Evolutionary conservation across 2,113 vertebrate species (phyloP), one percentile per base, ranked within the genome.

Genomic region (Passer montanus): DNA sequence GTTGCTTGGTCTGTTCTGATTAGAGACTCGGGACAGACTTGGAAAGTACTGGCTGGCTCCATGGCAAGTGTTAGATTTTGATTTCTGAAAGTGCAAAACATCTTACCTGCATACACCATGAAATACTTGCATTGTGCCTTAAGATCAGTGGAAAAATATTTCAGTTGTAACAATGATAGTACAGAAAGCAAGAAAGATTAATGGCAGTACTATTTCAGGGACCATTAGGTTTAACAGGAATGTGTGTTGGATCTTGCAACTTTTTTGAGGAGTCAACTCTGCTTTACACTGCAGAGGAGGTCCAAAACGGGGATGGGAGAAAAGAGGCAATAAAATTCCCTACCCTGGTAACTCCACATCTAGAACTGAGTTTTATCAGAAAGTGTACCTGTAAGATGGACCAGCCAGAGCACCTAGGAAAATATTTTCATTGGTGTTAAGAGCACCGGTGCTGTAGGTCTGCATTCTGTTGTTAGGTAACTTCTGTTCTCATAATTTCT

Each of bases 21-120:
- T 37, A 28, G 63, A 56, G 41, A 41, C 41, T 41, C 6, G 74
- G 37, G 7, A 3, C 1, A 9, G 66, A 11, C 33, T 72, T 87
- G 30, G 14, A 39, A 87, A 72, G 33, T 59, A 67, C 5, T 0
- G 0, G 1, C 44, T 72, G 27, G 18, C 79, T 53, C 50, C 0
- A 0, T 62, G 67, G 37, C 20, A 37, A 62, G 11, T 58, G 30
- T 15, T 75, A 41, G 37, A 28, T 69, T 84, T 66, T 64, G 9
- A 11, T 55, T 82, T 75, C 66, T 31, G 11, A 43, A 83, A 64
- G 56, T 37, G 35, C 24, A 26, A 37, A 87, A n/a, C 41, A 52
- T 52, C 53, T 87, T 81, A 59, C 18, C 47, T 89, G 35, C 30
- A 9, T 70, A 7, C 30, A 37, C 66, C 16, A 13, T 68, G 27